A percentile compares a stretch with the other conserved stretches of the same genome.
These are phyloP conservation scores for Pantherophis alleghaniensis DNA, from an alignment of 2,797 vertebrate genomes.

Conservation along the genomic window DNA sequence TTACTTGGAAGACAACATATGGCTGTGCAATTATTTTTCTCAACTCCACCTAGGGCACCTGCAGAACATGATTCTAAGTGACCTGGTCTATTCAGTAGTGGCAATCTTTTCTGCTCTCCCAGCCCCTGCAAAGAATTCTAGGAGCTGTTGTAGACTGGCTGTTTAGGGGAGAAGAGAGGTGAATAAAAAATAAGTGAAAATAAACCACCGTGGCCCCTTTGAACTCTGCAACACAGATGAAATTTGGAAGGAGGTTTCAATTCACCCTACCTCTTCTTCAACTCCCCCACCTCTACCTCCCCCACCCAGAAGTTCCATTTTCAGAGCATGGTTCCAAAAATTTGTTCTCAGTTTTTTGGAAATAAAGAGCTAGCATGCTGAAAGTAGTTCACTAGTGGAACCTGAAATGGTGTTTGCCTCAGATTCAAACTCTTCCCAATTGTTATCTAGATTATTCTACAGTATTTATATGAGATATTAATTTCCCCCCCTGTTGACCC, in stretches of 20 bases:
- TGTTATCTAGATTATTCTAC: background rate
- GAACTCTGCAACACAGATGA: background rate
- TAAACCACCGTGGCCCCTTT: background rate
- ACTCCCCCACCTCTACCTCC: background rate
- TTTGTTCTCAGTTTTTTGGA: background rate
- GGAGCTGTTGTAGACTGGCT: background rate
- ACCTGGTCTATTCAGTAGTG: background rate
- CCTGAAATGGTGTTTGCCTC: background rate
- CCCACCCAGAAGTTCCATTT: background rate
- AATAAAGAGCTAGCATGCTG: background rate
- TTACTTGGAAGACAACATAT: background rate
- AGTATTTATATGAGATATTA: background rate
- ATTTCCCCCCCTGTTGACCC: background rate
- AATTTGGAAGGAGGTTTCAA: background rate
- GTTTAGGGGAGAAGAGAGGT: background rate
- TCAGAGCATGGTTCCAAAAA: background rate
- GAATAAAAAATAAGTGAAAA: background rate
- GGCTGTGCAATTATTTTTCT: background rate
- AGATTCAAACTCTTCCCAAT: background rate
- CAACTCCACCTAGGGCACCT: background rate
- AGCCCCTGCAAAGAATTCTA: background rate
- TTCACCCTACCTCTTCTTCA: background rate
- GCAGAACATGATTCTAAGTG: background rate
- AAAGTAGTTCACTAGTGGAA: background rate
- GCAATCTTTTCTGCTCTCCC: background rate